Evolutionary conservation across 2,888 invertebrate genomes (phyloP).

Genomic region (Opisthograptis luteolata): DNA sequence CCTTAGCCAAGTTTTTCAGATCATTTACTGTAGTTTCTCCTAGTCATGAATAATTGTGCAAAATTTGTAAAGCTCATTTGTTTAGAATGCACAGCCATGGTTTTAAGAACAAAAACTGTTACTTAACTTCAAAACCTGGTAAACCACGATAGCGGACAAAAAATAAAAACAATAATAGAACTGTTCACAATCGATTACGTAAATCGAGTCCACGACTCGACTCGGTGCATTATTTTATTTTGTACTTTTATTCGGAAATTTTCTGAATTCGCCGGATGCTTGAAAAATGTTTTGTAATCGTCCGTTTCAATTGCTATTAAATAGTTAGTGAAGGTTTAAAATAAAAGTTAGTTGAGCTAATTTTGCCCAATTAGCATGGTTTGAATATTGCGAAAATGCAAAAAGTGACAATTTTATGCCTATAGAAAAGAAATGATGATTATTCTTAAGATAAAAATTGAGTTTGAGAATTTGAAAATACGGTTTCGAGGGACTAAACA

Average conservation of each 20-base stretch:
- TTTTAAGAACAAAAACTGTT: conserved; percentile 43
- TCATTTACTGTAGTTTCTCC: conserved; percentile 19
- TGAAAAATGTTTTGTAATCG: conserved; percentile 36
- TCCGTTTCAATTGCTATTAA: conserved; percentile 29
- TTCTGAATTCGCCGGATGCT: conserved; percentile 54
- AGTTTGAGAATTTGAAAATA: too few relatives aligned
- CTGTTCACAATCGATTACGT: conserved; percentile 57
- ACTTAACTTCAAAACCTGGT: conserved; percentile 45
- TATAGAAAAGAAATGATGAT: too few relatives aligned
- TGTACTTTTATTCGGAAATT: conserved; percentile 30
- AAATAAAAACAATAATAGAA: conserved; percentile 52
- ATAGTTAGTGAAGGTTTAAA: conserved; percentile 16
- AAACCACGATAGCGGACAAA: conserved; percentile 50
- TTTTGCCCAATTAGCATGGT: conserved; percentile 9
- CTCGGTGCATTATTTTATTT: conserved; percentile 44
- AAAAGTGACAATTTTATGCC: too few relatives aligned
- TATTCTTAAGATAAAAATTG: too few relatives aligned
- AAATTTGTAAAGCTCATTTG: conserved; percentile 30
- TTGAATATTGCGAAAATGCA: not conserved
- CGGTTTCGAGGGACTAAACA: too few relatives aligned
- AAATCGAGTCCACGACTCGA: conserved; percentile 56
- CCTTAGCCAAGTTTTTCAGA: conserved; percentile 12
- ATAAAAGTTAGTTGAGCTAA: conserved; percentile 19
- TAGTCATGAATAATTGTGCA: conserved; percentile 26
- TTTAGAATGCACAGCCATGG: conserved; percentile 30